phyloP scores from a whole-genome alignment of 2,888 invertebrate species.

The Hipparchia semele region DNA sequence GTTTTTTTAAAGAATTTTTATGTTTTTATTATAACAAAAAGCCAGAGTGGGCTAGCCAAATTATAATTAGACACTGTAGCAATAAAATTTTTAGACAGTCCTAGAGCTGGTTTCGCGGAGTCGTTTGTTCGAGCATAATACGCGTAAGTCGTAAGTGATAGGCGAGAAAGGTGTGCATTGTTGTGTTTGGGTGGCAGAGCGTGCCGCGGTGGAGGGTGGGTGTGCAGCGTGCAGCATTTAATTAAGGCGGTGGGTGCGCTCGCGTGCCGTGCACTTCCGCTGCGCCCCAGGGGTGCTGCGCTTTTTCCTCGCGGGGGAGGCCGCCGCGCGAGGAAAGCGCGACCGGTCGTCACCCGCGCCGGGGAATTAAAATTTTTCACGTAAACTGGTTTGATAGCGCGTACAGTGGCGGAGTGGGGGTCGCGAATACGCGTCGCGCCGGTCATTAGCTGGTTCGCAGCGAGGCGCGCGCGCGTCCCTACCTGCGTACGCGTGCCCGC shows the following conservation, averaged over 20 bases:
- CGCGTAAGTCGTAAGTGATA: constrained; percentile 33
- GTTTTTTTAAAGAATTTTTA: too few relatives aligned
- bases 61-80: too few relatives aligned
- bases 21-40: too few relatives aligned
- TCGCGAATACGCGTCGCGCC: constrained; percentile 78
- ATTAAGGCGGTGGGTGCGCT: constrained; percentile 79
- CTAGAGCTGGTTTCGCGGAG: constrained; percentile 15
- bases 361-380: constrained; percentile 80
- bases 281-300: constrained; percentile 73
- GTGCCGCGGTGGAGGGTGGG: constrained; percentile 57
- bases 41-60: too few relatives aligned
- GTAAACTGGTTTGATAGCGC: constrained; percentile 83
- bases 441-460: constrained; percentile 77
- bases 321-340: constrained; percentile 71
- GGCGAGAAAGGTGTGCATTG: constrained; percentile 38
- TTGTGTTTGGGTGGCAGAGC: constrained; percentile 44
- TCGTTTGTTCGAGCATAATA: constrained; percentile 34
- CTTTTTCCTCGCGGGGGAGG: constrained; percentile 74
- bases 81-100: too few relatives aligned
- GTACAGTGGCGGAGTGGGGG: constrained; percentile 76
- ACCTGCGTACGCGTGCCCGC: constrained; percentile 46
- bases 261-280: constrained; percentile 82
- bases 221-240: constrained; percentile 76
- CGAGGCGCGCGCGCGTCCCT: constrained; percentile 72
- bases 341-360: constrained; percentile 77